Percentiles rank a stretch among this genome's conserved stretches.
These are phyloP conservation scores for Zoanthus sociatus DNA, from an alignment of 92 coral and sea anemone species.

Conservation along the genomic window DNA sequence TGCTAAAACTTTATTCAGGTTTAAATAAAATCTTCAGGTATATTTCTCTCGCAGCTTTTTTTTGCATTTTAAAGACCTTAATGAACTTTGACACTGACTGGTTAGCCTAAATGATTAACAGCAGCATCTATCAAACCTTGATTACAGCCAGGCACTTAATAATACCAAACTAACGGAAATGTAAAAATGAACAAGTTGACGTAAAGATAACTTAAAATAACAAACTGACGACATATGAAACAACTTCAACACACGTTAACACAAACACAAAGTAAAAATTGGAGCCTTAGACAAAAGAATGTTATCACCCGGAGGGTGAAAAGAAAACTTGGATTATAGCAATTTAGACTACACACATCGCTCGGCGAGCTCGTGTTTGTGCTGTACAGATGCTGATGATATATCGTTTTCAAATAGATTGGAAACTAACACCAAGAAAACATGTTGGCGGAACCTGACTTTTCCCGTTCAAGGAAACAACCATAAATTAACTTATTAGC, in stretches of 20 bases:
- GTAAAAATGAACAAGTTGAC: neutral
- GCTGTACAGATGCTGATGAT: neutral
- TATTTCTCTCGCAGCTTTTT: neutral
- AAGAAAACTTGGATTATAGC: neutral
- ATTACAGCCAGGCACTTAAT: neutral
- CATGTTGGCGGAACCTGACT: neutral
- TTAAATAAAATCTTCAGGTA: no score
- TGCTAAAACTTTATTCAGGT: no score
- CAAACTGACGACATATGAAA: neutral
- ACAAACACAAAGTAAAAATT: neutral
- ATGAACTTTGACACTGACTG: neutral
- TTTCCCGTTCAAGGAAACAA: neutral
- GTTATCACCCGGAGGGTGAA: neutral
- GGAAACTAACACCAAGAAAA: neutral
- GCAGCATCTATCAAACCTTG: neutral
- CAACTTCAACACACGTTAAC: neutral
- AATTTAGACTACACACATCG: neutral
- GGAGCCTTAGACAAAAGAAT: neutral
- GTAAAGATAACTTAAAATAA: neutral
- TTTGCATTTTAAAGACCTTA: neutral
- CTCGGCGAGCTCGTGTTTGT: neutral
- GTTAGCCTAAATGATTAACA: neutral
- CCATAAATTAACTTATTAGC: neutral
- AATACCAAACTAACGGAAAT: neutral
- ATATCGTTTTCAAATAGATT: neutral